phyloP scores from a whole-genome alignment of 2,113 vertebrate genomes.

The Psilopsiagon aurifrons region DNA sequence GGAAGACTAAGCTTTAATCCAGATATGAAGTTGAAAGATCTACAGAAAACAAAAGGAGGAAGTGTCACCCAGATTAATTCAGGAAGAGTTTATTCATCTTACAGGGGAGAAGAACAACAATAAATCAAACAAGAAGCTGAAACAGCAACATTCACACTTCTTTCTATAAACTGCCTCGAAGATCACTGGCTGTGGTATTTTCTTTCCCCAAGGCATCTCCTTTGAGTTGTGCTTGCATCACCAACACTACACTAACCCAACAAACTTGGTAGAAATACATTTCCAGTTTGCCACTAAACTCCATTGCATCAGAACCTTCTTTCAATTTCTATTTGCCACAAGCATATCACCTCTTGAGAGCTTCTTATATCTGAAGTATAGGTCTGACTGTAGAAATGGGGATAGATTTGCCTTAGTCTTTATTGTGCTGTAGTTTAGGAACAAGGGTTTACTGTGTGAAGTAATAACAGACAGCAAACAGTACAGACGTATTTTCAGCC shows the following conservation, averaged over 20 bases:
- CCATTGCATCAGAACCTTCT: background rate
- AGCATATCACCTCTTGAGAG: background rate
- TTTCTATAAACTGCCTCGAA: background rate
- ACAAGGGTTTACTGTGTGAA: background rate
- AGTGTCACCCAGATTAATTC: conserved; percentile 38
- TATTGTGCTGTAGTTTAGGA: background rate
- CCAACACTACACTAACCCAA: background rate
- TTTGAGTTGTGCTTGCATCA: background rate
- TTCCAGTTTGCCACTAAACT: background rate
- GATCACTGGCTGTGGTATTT: background rate
- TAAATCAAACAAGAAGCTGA: background rate
- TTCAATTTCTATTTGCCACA: background rate
- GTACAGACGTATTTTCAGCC: background rate
- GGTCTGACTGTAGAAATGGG: background rate
- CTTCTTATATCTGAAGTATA: background rate
- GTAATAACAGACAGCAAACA: background rate
- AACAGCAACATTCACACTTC: background rate
- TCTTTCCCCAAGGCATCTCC: background rate
- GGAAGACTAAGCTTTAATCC: background rate
- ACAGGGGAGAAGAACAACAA: background rate
- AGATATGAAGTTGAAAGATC: background rate
- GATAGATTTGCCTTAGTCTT: background rate
- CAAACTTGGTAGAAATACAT: background rate
- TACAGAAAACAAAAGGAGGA: conserved; percentile 37
- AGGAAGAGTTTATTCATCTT: conserved; percentile 32